A percentile compares a stretch with the other conserved stretches of the same genome.
phyloP scores from a whole-genome alignment of 2,888 invertebrate genomes.

The Lithophane socia region DNA sequence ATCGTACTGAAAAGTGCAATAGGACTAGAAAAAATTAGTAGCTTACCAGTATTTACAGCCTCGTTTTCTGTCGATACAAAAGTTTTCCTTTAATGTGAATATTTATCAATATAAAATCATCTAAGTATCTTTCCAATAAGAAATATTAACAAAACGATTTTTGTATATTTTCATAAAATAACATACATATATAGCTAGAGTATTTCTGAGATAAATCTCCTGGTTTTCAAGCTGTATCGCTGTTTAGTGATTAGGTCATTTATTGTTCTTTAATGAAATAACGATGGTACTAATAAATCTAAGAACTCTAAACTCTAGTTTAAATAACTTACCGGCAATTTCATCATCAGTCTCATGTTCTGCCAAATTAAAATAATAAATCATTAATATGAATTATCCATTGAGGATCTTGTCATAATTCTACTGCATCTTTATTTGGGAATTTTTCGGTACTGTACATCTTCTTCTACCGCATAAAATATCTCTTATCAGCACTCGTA shows the following conservation, averaged over 20 bases:
- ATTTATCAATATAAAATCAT: background rate
- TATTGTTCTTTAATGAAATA: background rate
- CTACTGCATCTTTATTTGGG: background rate
- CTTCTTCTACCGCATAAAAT: background rate
- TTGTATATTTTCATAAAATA: background rate
- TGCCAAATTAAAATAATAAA: constrained; percentile 16
- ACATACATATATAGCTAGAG: background rate
- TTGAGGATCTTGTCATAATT: background rate
- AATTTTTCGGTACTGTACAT: background rate
- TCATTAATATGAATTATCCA: background rate
- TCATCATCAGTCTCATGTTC: constrained; percentile 24
- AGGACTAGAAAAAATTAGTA: background rate
- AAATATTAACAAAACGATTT: background rate
- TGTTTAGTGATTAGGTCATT: background rate
- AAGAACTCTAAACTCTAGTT: too few relatives aligned
- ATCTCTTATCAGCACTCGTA: too few relatives aligned
- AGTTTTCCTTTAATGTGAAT: background rate
- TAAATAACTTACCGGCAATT: constrained; percentile 8
- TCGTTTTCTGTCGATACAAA: background rate
- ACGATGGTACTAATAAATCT: background rate
- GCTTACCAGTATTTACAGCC: constrained; percentile 3
- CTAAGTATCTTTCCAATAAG: too few relatives aligned
- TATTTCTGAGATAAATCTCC: background rate
- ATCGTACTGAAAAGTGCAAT: background rate
- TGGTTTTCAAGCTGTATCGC: background rate